Evolutionary conservation across 2,113 vertebrate species (phyloP).

Genomic region (Cranoglanis bouderius): DNA sequence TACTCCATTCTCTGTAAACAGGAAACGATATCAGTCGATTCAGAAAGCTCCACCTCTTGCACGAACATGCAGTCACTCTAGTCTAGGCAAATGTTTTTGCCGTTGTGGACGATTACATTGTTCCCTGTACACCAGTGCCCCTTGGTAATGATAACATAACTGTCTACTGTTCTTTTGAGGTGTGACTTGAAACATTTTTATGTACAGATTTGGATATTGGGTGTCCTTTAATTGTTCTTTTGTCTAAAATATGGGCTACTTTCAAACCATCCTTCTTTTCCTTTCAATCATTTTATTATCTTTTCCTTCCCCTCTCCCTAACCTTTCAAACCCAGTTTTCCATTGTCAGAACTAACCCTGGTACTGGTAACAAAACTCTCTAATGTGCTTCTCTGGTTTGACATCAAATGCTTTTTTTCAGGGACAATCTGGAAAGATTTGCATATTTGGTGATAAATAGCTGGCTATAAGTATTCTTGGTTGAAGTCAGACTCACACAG

Average conservation of each 20-base stretch:
- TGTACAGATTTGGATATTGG: background rate
- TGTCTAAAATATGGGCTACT: background rate
- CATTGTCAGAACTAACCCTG: background rate
- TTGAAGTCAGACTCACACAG: background rate
- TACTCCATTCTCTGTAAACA: background rate
- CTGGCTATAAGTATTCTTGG: background rate
- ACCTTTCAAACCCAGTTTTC: background rate
- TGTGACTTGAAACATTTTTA: background rate
- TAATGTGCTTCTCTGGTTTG: background rate
- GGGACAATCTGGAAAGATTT: background rate
- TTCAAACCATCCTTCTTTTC: background rate
- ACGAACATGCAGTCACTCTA: background rate
- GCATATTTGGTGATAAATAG: background rate
- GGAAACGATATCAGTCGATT: background rate
- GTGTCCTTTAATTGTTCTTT: background rate
- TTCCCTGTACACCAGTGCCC: background rate
- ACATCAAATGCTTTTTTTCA: background rate
- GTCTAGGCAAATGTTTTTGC: background rate
- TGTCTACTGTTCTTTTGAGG: background rate
- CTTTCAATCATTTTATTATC: background rate
- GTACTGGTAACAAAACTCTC: background rate
- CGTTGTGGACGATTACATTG: background rate
- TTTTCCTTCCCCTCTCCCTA: background rate
- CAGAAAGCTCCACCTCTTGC: background rate
- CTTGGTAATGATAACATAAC: background rate